Conservation (phyloP, 1,140 invertebrate species). For the Penaeus chinensis region DNA sequence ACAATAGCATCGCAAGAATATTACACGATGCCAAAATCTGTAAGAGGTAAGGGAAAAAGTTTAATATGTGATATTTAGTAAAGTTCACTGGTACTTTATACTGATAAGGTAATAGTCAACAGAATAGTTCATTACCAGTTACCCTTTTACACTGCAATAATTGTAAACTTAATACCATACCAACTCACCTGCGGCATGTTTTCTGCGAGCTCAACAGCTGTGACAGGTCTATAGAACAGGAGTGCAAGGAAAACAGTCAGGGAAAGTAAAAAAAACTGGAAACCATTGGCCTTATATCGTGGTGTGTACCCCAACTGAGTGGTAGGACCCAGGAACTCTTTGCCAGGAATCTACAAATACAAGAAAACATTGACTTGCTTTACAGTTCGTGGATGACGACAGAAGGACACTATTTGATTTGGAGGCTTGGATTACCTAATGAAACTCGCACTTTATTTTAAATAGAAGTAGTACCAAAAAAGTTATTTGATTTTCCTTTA, state of each 20-base stretch:
- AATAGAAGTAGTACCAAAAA: too few species aligned
- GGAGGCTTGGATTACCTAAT: too few species aligned
- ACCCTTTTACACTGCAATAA: not conserved
- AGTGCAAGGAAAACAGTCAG: slow-evolving; percentile 67
- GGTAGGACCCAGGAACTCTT: slow-evolving; percentile 70
- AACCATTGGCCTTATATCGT: slow-evolving; percentile 73
- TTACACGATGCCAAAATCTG: slow-evolving; percentile 71
- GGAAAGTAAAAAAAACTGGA: slow-evolving; percentile 70
- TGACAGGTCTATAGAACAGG: slow-evolving; percentile 63
- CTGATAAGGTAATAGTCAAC: not conserved
- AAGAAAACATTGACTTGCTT: not conserved
- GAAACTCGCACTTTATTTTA: too few species aligned
- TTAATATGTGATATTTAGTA: not conserved
- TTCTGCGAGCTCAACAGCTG: slow-evolving; percentile 69
- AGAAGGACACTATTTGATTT: not conserved
- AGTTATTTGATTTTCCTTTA: too few species aligned
- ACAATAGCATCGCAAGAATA: slow-evolving; percentile 71
- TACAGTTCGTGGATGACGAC: not conserved
- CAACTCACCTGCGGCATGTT: slow-evolving; percentile 63
- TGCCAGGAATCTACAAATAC: slow-evolving; percentile 69
- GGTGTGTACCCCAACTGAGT: slow-evolving; percentile 71
- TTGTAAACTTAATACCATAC: not conserved
- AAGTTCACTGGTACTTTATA: not conserved
- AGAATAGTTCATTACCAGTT: not conserved
- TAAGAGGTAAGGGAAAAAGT: slow-evolving; percentile 66